phyloP scores from a whole-genome alignment of 2,888 invertebrate genomes.

The Epistrophe grossulariae region DNA sequence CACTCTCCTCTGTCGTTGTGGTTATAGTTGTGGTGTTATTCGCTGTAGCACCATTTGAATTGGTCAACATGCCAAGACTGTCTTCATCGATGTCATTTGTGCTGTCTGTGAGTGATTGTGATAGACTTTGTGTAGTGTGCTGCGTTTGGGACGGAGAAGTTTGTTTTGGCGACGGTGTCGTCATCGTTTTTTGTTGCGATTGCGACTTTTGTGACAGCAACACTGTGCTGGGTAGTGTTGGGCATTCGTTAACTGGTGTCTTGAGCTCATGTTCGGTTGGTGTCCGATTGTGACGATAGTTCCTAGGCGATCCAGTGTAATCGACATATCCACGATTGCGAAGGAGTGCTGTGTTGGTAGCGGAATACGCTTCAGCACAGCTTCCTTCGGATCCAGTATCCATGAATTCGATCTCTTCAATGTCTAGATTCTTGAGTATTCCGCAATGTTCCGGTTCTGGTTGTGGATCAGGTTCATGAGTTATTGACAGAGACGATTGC shows the following conservation, averaged over 20 bases:
- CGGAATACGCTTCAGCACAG: slow-evolving; percentile 87
- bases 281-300: slow-evolving; percentile 79
- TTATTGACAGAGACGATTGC: slow-evolving; percentile 58
- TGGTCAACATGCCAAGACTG: slow-evolving; percentile 85
- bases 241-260: slow-evolving; percentile 84
- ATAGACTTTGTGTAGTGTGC: slow-evolving; percentile 58
- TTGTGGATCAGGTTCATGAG: slow-evolving; percentile 77
- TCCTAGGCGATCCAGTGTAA: slow-evolving; percentile 84
- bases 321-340: slow-evolving; percentile 88
- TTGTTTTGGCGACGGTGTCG: slow-evolving; percentile 54
- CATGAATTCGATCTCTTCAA: slow-evolving; percentile 93
- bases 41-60: slow-evolving; percentile 79
- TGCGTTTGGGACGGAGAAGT: slow-evolving; percentile 69
- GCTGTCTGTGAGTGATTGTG: slow-evolving; percentile 75
- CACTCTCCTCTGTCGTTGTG: slow-evolving; percentile 87
- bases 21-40: slow-evolving; percentile 76
- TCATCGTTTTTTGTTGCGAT: slow-evolving; percentile 47
- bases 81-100: slow-evolving; percentile 86
- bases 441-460: slow-evolving; percentile 82
- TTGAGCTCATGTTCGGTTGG: slow-evolving; percentile 82
- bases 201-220: slow-evolving; percentile 52
- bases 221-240: slow-evolving; percentile 71
- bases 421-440: slow-evolving; percentile 85
- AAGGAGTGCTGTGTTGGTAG: slow-evolving; percentile 85
- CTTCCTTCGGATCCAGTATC: slow-evolving; percentile 94